Conservation (phyloP, 2,888 invertebrate genomes). For the Drosophila ezoana region DNA sequence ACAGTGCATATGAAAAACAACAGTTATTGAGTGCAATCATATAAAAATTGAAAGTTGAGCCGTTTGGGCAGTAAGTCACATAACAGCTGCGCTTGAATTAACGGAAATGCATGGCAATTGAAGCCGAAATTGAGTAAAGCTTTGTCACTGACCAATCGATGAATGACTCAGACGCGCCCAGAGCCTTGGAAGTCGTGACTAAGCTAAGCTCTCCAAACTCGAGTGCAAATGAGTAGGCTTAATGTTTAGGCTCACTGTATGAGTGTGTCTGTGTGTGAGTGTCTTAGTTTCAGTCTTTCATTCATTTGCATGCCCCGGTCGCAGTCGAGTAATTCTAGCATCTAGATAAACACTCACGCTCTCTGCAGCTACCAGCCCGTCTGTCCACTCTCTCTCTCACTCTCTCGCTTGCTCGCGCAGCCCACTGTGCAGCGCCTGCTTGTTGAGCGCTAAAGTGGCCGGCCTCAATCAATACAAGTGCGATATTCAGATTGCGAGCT, state of each 20-base stretch:
- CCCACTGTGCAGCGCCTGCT: conserved; percentile 54
- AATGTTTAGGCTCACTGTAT: conserved; percentile 39
- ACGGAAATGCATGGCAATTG: conserved; percentile 53
- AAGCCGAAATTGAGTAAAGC: conserved; percentile 21
- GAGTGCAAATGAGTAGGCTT: conserved; percentile 63
- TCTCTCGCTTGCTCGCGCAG: conserved; percentile 14
- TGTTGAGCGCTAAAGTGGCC: conserved; percentile 59
- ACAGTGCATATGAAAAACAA: conserved; percentile 20
- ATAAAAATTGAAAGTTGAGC: conserved; percentile 71
- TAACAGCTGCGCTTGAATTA: conserved; percentile 47
- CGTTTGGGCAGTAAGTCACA: conserved; percentile 10
- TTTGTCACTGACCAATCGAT: conserved; percentile 28
- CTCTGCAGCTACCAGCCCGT: not conserved
- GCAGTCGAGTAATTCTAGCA: conserved; percentile 67
- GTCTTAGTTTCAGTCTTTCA: conserved; percentile 56
- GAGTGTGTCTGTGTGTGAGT: conserved; percentile 16
- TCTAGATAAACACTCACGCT: conserved; percentile 48
- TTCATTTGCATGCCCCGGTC: conserved; percentile 69
- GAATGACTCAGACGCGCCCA: conserved; percentile 42
- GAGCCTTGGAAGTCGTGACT: conserved; percentile 61
- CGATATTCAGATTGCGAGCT: conserved; percentile 58
- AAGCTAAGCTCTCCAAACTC: conserved; percentile 59
- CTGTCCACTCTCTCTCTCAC: not conserved
- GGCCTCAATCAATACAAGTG: conserved; percentile 67
- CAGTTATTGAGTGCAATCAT: conserved; percentile 42